Evolutionary conservation across 2,888 invertebrate species (phyloP).

Genomic region (Callinectes sapidus): DNA sequence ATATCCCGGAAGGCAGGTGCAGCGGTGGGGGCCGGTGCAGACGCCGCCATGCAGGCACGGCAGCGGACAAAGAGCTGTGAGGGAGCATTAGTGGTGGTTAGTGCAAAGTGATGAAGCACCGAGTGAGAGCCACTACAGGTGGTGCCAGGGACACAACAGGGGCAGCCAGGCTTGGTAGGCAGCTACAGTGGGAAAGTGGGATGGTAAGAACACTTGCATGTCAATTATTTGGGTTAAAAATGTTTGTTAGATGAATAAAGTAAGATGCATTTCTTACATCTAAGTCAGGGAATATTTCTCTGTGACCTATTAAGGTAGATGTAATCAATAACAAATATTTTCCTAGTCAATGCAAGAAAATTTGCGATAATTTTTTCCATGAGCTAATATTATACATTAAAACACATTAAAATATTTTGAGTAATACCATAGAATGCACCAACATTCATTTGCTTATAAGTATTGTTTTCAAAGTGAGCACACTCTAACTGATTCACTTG

Average conservation of each 20-base stretch:
- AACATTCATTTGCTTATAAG: neutral
- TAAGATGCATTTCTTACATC: neutral
- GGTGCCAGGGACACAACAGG: constrained; percentile 18
- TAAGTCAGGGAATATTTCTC: neutral
- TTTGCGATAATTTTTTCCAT: neutral
- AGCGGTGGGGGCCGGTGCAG: constrained; percentile 80
- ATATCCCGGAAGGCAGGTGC: constrained; percentile 80
- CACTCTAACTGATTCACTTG: neutral
- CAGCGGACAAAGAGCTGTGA: constrained; percentile 78
- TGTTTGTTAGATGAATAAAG: neutral
- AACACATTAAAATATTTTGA: neutral
- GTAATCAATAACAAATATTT: neutral
- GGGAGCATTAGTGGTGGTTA: constrained; percentile 50
- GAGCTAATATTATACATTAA: neutral
- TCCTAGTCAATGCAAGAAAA: neutral
- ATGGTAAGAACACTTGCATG: neutral
- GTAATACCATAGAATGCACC: neutral
- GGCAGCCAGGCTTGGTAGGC: neutral
- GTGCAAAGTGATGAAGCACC: neutral
- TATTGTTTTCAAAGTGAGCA: neutral
- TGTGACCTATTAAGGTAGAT: neutral
- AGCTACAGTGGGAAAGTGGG: neutral
- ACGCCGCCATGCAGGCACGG: constrained; percentile 81
- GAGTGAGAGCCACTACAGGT: neutral
- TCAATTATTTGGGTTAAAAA: neutral